Conservation (phyloP, 1,140 invertebrate genomes). For the Atta cephalotes region DNA sequence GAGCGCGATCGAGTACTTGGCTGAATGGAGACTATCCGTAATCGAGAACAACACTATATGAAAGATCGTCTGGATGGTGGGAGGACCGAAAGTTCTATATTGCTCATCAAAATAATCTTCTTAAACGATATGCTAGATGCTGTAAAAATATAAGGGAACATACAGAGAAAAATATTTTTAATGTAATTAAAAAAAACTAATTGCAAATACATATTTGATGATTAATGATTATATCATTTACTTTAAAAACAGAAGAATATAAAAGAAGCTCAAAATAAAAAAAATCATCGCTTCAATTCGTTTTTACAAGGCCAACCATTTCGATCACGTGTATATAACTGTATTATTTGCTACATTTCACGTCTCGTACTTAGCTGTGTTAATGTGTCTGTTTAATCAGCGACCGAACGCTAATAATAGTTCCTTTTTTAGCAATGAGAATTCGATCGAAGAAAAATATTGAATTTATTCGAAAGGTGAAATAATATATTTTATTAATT, state of each 20-base stretch:
- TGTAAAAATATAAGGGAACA: conserved; percentile 5
- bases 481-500: neutral
- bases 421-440: conserved; percentile 29
- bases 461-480: conserved; percentile 1
- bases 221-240: neutral
- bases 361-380: conserved; percentile 39
- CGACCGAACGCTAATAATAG: conserved; percentile 61
- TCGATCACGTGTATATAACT: conserved; percentile 32
- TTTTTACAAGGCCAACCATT: conserved; percentile 14
- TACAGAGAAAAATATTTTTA: conserved; percentile 3
- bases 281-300: neutral
- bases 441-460: conserved; percentile 7
- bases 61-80: conserved; percentile 71
- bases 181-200: conserved; percentile 15
- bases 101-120: conserved; percentile 43
- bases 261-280: neutral
- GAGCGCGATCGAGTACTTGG: conserved; percentile 66
- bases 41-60: conserved; percentile 57
- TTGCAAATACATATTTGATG: neutral
- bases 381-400: conserved; percentile 70
- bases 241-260: neutral
- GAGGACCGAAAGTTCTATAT: conserved; percentile 67
- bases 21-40: conserved; percentile 66
- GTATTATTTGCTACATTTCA: conserved; percentile 27
- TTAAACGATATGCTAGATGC: conserved; percentile 5